Conservation (phyloP, 2,888 invertebrate species). For the Drosophila demipolita region DNA sequence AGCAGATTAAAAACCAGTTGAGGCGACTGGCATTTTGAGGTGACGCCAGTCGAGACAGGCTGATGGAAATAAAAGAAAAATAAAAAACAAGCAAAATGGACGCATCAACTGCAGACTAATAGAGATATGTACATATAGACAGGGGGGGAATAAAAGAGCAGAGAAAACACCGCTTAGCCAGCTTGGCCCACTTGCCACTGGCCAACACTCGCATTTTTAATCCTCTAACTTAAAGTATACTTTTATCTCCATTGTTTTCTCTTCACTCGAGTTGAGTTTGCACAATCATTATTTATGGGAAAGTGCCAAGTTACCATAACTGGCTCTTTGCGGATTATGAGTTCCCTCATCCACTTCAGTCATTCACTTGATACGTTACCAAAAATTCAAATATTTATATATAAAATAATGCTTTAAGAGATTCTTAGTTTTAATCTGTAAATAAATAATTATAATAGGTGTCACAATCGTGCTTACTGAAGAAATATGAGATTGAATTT, state of each 20-base stretch:
- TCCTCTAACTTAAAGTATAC: constrained; percentile 9
- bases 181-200: background rate
- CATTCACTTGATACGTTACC: background rate
- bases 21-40: constrained; percentile 46
- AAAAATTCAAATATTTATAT: background rate
- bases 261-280: constrained; percentile 24
- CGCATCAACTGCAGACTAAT: constrained; percentile 13
- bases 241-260: constrained; percentile 8
- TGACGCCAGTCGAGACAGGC: constrained; percentile 44
- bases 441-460: background rate
- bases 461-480: background rate
- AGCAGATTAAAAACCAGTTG: constrained; percentile 46
- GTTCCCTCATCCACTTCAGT: background rate
- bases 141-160: constrained; percentile 34
- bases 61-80: constrained; percentile 31
- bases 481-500: background rate
- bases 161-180: background rate
- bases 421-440: background rate
- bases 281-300: constrained; percentile 13
- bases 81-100: constrained; percentile 38
- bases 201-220: constrained; percentile 8
- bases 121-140: too few species aligned
- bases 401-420: background rate
- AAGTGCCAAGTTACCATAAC: constrained; percentile 1
- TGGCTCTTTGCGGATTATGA: background rate